Conservation (phyloP, 2,888 invertebrate genomes). For the Synanthedon formicaeformis region DNA sequence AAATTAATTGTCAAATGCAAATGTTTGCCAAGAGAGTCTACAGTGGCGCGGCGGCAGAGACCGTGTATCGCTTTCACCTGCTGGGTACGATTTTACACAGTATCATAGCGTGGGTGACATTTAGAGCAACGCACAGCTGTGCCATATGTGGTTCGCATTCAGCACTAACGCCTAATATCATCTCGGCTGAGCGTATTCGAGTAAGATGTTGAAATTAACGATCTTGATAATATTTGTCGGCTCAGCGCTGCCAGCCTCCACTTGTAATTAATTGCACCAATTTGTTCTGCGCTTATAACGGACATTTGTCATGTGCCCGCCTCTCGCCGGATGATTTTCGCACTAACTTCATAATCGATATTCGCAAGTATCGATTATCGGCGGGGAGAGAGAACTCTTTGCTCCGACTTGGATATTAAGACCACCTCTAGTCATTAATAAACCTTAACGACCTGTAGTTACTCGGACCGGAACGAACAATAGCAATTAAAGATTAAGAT, state of each 20-base stretch:
- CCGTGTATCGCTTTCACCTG: too few relatives aligned
- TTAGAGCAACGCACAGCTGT: neutral
- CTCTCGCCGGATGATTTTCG: conserved; percentile 55
- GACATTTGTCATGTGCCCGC: conserved; percentile 63
- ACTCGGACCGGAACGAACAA: conserved; percentile 17
- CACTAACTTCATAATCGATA: conserved; percentile 66
- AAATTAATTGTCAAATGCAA: neutral
- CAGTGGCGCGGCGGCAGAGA: too few relatives aligned
- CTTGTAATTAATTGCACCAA: conserved; percentile 64
- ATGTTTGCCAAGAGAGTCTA: neutral
- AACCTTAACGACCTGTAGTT: conserved; percentile 34
- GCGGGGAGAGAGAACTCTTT: conserved; percentile 23
- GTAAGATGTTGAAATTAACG: conserved; percentile 64
- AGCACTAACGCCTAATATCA: conserved; percentile 31
- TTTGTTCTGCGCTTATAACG: conserved; percentile 67
- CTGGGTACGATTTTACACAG: neutral
- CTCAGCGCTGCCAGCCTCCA: conserved; percentile 52
- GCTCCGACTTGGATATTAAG: conserved; percentile 35
- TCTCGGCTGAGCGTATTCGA: conserved; percentile 25
- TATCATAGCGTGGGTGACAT: neutral
- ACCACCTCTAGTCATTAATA: conserved; percentile 43
- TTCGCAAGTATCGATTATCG: conserved; percentile 48
- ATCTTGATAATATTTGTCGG: conserved; percentile 69
- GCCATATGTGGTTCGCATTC: neutral
- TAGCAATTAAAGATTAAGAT: conserved; percentile 10